Conservation (phyloP, 2,113 vertebrate species). For the Phasianus colchicus region DNA sequence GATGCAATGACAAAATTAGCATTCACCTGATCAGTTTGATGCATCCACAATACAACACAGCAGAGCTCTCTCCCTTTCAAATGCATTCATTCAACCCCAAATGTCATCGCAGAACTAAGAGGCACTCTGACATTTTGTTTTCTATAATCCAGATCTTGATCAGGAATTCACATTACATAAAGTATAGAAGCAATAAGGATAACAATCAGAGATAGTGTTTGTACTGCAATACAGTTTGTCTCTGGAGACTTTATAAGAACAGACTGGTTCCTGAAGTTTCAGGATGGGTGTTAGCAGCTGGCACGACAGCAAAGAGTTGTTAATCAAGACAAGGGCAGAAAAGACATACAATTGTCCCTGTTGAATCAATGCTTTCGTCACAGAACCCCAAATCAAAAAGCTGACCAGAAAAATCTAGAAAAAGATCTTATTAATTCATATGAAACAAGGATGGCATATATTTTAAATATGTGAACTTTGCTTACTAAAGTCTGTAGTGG, state of each 20-base stretch:
- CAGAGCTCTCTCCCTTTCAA: neutral
- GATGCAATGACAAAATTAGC: neutral
- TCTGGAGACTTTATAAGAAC: neutral
- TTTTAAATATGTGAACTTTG: neutral
- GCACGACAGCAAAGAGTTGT: neutral
- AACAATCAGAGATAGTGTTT: neutral
- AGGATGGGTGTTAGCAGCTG: neutral
- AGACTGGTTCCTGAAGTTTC: neutral
- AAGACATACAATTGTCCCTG: neutral
- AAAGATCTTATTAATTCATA: neutral
- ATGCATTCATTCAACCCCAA: neutral
- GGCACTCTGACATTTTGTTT: neutral
- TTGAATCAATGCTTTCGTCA: too few relatives aligned
- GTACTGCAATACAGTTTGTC: too few relatives aligned
- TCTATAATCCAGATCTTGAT: neutral
- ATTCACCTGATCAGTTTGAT: neutral
- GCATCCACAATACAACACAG: neutral
- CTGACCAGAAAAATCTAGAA: neutral
- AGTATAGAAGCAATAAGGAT: neutral
- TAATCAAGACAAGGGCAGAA: neutral
- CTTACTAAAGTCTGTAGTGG: rapidly evolving
- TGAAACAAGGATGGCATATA: neutral
- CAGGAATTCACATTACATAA: neutral
- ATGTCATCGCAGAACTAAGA: neutral
- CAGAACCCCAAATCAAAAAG: neutral